Evolutionary conservation across 2,888 invertebrate species (phyloP).

Genomic region (Schizotus pectinicornis): DNA sequence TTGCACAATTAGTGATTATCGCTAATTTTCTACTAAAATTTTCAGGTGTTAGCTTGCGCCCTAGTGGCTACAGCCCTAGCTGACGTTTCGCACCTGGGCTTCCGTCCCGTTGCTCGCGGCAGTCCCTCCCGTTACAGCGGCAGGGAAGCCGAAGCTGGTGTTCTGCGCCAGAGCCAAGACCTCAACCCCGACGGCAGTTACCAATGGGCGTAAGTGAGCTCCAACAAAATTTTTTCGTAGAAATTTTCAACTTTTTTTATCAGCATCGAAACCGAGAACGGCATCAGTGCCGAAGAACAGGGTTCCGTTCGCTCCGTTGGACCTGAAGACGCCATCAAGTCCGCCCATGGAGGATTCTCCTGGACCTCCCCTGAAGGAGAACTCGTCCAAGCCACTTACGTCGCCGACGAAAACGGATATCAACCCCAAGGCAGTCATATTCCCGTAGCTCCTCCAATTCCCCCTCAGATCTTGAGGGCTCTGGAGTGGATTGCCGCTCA

Average conservation of each 20-base stretch:
- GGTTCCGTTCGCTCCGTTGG: conserved; percentile 52
- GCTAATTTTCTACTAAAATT: not conserved
- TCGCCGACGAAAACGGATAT: conserved; percentile 65
- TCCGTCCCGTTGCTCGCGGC: not conserved
- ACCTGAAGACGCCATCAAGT: conserved; percentile 44
- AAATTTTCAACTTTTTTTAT: conserved; percentile 18
- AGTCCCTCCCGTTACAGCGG: not conserved
- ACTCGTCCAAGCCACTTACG: conserved; percentile 59
- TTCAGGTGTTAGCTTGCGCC: conserved; percentile 13
- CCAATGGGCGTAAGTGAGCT: conserved; percentile 57
- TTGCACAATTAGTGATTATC: no score
- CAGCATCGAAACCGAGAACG: conserved; percentile 67
- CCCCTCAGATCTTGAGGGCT: conserved; percentile 64
- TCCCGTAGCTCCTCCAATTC: conserved; percentile 56
- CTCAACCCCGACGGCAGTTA: conserved; percentile 59
- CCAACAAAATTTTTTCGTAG: not conserved
- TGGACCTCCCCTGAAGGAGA: conserved; percentile 66
- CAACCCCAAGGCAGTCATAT: conserved; percentile 60
- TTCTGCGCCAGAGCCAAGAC: conserved; percentile 50
- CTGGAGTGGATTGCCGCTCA: conserved; percentile 62
- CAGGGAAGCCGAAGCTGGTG: not conserved
- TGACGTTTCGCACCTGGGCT: conserved; percentile 43
- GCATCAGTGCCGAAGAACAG: conserved; percentile 54
- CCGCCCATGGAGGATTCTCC: conserved; percentile 38
- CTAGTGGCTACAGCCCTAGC: conserved; percentile 15